Base-by-base conservation (phyloP, 2,113 vertebrate genomes). In the Nothoprocta perdicaria region DNA sequence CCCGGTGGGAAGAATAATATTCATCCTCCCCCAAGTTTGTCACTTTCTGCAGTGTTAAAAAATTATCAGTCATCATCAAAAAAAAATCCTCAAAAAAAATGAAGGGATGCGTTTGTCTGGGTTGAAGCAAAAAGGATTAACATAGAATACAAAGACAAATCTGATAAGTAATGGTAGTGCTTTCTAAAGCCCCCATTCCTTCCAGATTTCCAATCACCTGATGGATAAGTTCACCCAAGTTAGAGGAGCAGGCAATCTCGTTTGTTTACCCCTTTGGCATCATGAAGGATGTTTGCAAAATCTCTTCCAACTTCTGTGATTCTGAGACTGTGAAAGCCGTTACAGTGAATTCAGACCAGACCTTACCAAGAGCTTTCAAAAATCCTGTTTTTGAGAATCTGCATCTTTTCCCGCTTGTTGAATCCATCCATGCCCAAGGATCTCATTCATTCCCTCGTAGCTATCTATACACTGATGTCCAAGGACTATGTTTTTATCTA, bases 51-150 rank as follows among this genome's bases (percentile, higher is more conserved):
- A 50, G 52, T 52, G 22, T 45, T 91, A 46, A 23, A 69, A 84
- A 89, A 66, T 31, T 87, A 80, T 18, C 73, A 88, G 69, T 88
- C n/a, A 76, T 81, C 29, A 75, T 77, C 16, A 55, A 83, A 93
- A 80, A 40, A 67, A 83, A 69, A 48, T 27, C 22, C 10, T 35
- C n/a, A 48, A 50, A 13, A 84, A 86, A 80, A 84, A 84, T 23
- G 29, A 89, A 91, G 18, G 48, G 35, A 35, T 46, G 50, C 14
- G 73, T 88, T 95, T 89, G 52, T 88, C 58, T 26, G 16, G 63
- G 14, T 86, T 84, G 71, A 91, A 94, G 89, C 73, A 93, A 76
- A 95, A 95, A 84, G 69, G 91, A 92, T 95, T 95, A 89, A 72
- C 77, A 62, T n/a, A 57, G 73, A 84, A 72, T 76, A 88, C 48